These are phyloP conservation scores for Pseudochirops corinnae DNA, from an alignment of 2,797 vertebrate species.

Conservation along the genomic window DNA sequence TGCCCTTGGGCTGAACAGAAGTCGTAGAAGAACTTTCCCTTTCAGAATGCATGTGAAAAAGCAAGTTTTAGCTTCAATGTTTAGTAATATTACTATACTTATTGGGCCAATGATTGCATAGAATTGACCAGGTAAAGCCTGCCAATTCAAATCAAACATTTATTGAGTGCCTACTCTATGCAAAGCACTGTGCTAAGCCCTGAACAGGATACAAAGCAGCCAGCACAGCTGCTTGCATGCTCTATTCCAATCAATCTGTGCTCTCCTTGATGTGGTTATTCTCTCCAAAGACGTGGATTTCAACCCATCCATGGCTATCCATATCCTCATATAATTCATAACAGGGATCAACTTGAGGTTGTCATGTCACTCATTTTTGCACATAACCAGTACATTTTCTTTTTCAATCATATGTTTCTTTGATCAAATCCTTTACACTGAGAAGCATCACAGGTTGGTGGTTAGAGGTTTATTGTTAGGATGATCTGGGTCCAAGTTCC, in stretches of 20 bases:
- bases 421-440: background rate
- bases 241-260: background rate
- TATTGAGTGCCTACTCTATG: constrained; percentile 5
- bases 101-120: background rate
- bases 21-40: background rate
- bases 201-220: background rate
- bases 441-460: background rate
- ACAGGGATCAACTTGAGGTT: background rate
- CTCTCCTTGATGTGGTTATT: background rate
- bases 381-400: background rate
- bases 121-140: background rate
- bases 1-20: background rate
- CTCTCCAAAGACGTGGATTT: background rate
- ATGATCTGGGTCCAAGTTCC: background rate
- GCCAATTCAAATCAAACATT: constrained; percentile 2
- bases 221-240: background rate
- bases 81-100: background rate
- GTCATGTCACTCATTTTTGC: background rate
- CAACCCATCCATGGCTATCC: background rate
- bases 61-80: background rate
- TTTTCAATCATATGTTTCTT: background rate
- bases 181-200: background rate
- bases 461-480: background rate
- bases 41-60: background rate
- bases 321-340: background rate